Evolutionary conservation across 2,888 invertebrate species (phyloP).

Genomic region (Notodromas monacha): DNA sequence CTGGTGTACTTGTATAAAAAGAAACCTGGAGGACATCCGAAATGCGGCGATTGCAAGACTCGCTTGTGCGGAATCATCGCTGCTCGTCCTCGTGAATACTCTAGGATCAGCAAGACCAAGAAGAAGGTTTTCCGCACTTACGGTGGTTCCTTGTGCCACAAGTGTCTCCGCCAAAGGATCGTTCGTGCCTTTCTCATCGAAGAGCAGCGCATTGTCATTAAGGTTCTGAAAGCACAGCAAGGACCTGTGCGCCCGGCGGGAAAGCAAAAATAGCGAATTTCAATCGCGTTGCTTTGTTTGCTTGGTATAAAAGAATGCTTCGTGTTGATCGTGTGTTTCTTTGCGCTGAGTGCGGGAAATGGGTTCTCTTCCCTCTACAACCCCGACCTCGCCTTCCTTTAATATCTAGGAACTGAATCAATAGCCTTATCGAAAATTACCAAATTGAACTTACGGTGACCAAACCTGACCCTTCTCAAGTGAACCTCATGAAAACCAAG

Average conservation of each 20-base stretch:
- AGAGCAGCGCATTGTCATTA: slow-evolving; percentile 92
- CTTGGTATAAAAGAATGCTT: no score
- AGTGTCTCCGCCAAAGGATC: slow-evolving; percentile 78
- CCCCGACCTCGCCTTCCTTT: no score
- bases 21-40: slow-evolving; percentile 82
- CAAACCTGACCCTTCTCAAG: no score
- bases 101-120: slow-evolving; percentile 62
- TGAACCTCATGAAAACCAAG: no score
- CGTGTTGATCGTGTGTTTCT: no score
- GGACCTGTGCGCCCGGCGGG: slow-evolving; percentile 17
- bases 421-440: no score
- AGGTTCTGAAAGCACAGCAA: slow-evolving; percentile 75
- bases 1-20: slow-evolving; percentile 91
- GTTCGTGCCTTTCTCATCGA: slow-evolving; percentile 94
- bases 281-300: no score
- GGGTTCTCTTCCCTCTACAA: no score
- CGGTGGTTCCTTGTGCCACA: slow-evolving; percentile 85
- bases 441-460: no score
- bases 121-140: slow-evolving; percentile 92
- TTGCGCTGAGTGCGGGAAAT: no score
- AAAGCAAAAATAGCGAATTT: no score
- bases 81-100: slow-evolving; percentile 67
- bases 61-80: slow-evolving; percentile 81
- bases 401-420: no score
- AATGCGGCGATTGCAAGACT: slow-evolving; percentile 81